Base-by-base conservation (phyloP, 1,140 invertebrate species). In the Drosophila cardini region DNA sequence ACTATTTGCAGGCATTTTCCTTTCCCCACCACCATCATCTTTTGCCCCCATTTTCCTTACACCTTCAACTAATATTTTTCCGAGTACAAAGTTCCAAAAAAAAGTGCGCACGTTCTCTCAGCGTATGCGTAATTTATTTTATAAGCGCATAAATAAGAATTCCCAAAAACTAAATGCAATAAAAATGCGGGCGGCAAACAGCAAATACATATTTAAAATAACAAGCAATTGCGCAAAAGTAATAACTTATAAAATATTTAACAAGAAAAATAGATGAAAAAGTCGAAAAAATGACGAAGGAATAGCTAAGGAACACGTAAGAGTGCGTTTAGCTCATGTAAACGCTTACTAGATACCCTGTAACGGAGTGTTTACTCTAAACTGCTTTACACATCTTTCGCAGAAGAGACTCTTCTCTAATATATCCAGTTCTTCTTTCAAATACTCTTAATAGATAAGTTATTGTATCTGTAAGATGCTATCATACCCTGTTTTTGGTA, bases 51-150 rank as follows among this genome's bases (percentile, higher is more conserved):
- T 21, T 40, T 38, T 7, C 15, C 4, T 16, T 40, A 11, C 21
- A 38, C 18, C 15, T 50, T 34, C 15, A 3, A 45, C 50, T 56
- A 40, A 48, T 57, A 50, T 57, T 57, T 57, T 43, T 30, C 32
- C 34, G 55, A 15, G 55, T 52, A 57, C 45, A 63, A 53, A 72
- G 64, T 63, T 56, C 11, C 30, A 30, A 26, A 26, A 68, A 53
- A 65, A 72, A 58, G 62, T 72, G 70, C 64, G 57, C 74, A 76
- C 74, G 63, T 76, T 77, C 61, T 42, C n/a, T 15, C 64, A 46
- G 65, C 78, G 78, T 86, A 85, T 85, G 82, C 82, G 78, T 86
- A 85, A 85, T 85, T 82, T 85, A 82, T 85, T 85, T 78, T 79
- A 75, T 86, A 85, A 85, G 76, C 80, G 72, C 80, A 84, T 86